A percentile compares a stretch with the other conserved stretches of the same genome.
phyloP scores from a whole-genome alignment of 2,888 invertebrate species.

The Lissocephala sabroskyi region DNA sequence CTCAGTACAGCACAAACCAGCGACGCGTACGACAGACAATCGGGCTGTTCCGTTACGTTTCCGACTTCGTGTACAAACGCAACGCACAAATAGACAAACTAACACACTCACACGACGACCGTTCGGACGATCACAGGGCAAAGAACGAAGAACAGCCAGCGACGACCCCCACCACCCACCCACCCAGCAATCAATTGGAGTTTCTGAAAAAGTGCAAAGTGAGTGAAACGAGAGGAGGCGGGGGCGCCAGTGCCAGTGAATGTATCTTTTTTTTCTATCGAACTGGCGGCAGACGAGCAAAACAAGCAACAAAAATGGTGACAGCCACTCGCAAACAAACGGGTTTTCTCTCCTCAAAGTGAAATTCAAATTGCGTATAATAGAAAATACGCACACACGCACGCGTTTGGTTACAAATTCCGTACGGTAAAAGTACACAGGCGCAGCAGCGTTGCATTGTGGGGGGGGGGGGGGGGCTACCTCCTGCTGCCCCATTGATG shows the following conservation, averaged over 20 bases:
- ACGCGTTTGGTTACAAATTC: no score
- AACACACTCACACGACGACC: conserved; percentile 20
- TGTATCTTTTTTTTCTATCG: conserved; percentile 47
- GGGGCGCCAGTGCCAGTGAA: no score
- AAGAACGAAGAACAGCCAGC: background rate
- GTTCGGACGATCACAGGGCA: conserved; percentile 23
- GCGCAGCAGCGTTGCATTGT: no score
- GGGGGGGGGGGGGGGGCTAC: no score
- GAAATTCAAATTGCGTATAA: conserved; percentile 55
- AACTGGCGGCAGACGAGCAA: conserved; percentile 50
- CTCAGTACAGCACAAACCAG: conserved; percentile 57
- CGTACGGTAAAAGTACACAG: conserved; percentile 28
- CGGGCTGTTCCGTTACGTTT: conserved; percentile 40
- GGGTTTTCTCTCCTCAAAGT: conserved; percentile 51
- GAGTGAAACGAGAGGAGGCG: conserved; percentile 30
- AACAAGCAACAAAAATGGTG: conserved; percentile 34
- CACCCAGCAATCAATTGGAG: conserved; percentile 31
- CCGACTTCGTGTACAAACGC: no score
- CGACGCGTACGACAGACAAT: conserved; percentile 44
- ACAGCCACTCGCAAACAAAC: conserved; percentile 36
- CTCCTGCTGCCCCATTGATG: no score
- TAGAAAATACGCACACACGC: no score
- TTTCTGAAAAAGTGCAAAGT: conserved; percentile 65
- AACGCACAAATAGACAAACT: conserved; percentile 18
- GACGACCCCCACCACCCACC: conserved; percentile 16